Conservation (phyloP, 1,140 invertebrate species). For the Macrobrachium rosenbergii region DNA sequence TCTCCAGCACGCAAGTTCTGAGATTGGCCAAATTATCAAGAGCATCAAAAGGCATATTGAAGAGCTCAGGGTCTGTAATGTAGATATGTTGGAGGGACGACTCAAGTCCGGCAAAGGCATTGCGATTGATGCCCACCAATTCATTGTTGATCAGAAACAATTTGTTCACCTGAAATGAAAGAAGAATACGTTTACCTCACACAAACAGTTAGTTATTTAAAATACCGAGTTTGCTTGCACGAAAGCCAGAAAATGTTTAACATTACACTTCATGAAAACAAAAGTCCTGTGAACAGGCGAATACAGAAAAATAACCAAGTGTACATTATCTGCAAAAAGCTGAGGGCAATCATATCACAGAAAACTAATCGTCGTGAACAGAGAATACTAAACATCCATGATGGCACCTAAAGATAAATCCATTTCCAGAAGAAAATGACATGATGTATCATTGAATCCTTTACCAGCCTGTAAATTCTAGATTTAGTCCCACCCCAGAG, state of each 20-base stretch:
- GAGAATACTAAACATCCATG: no score
- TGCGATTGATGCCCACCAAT: slow-evolving; percentile 58
- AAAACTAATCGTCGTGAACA: no score
- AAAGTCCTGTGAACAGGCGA: no score
- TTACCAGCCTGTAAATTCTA: not conserved
- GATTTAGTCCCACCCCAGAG: not conserved
- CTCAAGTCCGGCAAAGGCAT: slow-evolving; percentile 66
- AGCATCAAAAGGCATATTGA: slow-evolving; percentile 63
- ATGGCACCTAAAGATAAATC: no score
- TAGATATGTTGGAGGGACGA: slow-evolving; percentile 62
- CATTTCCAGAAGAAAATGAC: no score
- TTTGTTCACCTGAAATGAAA: slow-evolving; percentile 57
- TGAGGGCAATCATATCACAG: no score
- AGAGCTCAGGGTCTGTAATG: slow-evolving; percentile 60
- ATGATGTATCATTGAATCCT: not conserved
- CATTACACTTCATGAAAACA: no score
- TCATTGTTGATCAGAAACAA: slow-evolving; percentile 62
- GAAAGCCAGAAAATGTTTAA: not conserved
- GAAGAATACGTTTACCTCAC: not conserved
- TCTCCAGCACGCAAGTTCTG: slow-evolving; percentile 61
- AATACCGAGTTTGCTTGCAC: not conserved
- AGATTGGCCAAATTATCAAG: slow-evolving; percentile 65
- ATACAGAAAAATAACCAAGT: no score
- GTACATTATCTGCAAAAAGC: no score
- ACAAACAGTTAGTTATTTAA: not conserved